Evolutionary conservation across 2,113 vertebrate genomes (phyloP).

Genomic region (Hippocampus zosterae): DNA sequence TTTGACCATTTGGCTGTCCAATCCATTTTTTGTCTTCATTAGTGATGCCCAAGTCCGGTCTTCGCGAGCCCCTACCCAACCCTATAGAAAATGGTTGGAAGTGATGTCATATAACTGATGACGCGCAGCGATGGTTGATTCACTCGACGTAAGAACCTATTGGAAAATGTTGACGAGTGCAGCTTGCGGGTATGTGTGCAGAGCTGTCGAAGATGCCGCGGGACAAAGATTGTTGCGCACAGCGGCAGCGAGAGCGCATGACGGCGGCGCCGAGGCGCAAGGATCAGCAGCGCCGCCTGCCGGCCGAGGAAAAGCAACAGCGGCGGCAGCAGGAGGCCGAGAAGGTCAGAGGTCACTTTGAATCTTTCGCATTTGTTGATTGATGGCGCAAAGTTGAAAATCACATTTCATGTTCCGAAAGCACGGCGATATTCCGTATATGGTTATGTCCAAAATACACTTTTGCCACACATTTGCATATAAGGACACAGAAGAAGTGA

Average conservation of each 20-base stretch:
- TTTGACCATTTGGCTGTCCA: not conserved
- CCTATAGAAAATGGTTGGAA: not conserved
- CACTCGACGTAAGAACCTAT: not conserved
- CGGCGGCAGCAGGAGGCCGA: constrained; percentile 77
- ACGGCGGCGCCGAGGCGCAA: constrained; percentile 83
- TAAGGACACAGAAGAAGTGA: too few relatives aligned
- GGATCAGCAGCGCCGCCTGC: constrained; percentile 80
- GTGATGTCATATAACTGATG: not conserved
- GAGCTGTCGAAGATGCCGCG: constrained; percentile 78
- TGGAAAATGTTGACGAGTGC: not conserved
- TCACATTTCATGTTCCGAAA: too few relatives aligned
- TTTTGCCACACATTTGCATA: too few relatives aligned
- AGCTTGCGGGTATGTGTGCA: constrained; percentile 32
- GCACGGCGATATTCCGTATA: too few relatives aligned
- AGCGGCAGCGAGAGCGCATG: constrained; percentile 81
- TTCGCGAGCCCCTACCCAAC: too few relatives aligned
- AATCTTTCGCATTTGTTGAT: not conserved
- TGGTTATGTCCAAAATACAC: too few relatives aligned
- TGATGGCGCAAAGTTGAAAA: too few relatives aligned
- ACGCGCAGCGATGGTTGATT: not conserved
- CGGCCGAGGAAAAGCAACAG: constrained; percentile 84
- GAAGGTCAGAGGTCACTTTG: constrained; percentile 74
- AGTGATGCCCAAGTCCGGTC: too few relatives aligned
- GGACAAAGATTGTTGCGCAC: constrained; percentile 82
- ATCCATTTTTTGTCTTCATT: too few relatives aligned